Evolutionary conservation across 1,140 invertebrate species (phyloP).

Genomic region (Bactericera cockerelli): DNA sequence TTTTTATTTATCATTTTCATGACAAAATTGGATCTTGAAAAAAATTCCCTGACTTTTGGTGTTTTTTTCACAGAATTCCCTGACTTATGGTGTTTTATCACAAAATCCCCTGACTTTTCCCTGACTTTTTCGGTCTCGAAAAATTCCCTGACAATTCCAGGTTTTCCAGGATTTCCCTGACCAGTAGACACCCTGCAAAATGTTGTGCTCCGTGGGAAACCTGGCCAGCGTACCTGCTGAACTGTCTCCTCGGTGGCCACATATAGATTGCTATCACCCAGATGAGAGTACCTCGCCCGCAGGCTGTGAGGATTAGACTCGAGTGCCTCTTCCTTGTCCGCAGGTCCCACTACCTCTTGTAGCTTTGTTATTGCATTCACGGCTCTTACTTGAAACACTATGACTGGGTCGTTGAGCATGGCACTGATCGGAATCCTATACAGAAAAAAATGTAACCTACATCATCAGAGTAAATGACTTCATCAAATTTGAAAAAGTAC

Average conservation of each 20-base stretch:
- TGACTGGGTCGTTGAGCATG: slow-evolving; percentile 36
- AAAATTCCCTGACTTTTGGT: no score
- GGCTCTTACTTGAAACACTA: slow-evolving; percentile 57
- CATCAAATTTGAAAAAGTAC: no score
- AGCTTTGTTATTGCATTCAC: slow-evolving; percentile 46
- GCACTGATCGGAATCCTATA: background rate
- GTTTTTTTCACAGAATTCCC: no score
- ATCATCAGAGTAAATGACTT: no score
- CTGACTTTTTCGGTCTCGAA: no score
- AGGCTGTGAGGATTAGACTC: slow-evolving; percentile 40
- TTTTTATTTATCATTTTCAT: no score
- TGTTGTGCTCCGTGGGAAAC: background rate
- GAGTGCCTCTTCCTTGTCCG: slow-evolving; percentile 44
- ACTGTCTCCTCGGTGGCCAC: background rate
- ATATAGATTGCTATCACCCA: slow-evolving; percentile 9
- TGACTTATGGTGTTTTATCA: no score
- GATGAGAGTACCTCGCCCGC: slow-evolving; percentile 30
- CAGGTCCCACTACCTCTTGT: slow-evolving; percentile 46
- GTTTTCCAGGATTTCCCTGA: no score
- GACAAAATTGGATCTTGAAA: no score
- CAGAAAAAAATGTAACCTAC: background rate
- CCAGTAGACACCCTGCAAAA: no score
- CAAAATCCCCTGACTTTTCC: no score
- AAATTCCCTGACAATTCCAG: no score
- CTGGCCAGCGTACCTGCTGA: background rate